phyloP scores from a whole-genome alignment of 2,888 invertebrate genomes.

The Anticlea derivata region DNA sequence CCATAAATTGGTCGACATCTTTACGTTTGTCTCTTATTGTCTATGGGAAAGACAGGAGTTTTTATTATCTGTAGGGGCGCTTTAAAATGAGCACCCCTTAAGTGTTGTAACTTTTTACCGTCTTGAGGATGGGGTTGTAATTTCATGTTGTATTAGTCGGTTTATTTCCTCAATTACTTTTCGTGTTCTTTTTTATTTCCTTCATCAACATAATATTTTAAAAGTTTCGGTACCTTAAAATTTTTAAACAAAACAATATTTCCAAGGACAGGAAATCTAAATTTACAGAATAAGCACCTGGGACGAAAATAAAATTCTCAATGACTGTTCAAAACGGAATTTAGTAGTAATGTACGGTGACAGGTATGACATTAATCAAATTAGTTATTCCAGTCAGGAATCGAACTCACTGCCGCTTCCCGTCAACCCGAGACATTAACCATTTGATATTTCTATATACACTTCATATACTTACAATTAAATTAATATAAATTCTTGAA shows the following conservation, averaged over 20 bases:
- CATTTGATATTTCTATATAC: conserved; percentile 1
- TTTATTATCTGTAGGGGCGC: conserved; percentile 78
- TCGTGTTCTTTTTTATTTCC: conserved; percentile 7
- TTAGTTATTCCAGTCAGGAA: conserved; percentile 71
- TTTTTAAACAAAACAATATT: not conserved
- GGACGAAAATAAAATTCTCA: conserved; percentile 36
- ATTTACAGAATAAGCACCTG: conserved; percentile 25
- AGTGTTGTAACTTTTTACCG: conserved; percentile 67
- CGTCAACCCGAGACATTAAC: conserved; percentile 43
- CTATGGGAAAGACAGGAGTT: conserved; percentile 77
- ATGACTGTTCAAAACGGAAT: conserved; percentile 54
- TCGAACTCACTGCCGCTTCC: conserved; percentile 77
- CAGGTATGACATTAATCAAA: conserved; percentile 60
- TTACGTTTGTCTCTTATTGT: conserved; percentile 75
- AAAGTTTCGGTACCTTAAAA: not conserved
- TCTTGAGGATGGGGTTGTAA: conserved; percentile 58
- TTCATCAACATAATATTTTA: not conserved
- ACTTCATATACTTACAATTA: not conserved
- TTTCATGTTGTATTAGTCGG: conserved; percentile 42
- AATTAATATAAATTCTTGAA: not conserved
- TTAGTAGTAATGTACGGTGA: conserved; percentile 55
- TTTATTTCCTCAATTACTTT: conserved; percentile 34
- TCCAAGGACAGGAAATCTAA: conserved; percentile 19
- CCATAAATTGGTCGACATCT: conserved; percentile 47
- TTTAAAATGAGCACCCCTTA: conserved; percentile 73